Conservation (phyloP, 2,888 invertebrate species). For the Caenorhabditis uteleia region DNA sequence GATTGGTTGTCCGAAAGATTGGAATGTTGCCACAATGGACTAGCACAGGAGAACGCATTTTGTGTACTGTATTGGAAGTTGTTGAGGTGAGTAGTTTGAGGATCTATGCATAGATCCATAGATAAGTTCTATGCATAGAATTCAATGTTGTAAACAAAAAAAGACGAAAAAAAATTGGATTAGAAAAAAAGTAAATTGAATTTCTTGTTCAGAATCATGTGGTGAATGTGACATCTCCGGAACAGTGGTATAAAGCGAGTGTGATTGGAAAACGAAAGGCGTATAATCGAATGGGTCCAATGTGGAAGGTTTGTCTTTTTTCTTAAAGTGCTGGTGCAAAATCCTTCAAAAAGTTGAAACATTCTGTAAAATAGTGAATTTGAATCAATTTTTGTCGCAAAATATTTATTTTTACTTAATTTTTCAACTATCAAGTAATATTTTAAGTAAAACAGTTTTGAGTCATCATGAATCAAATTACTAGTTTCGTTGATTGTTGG, state of each 20-base stretch:
- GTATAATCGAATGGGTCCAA: conserved; percentile 68
- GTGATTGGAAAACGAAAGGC: conserved; percentile 72
- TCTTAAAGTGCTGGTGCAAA: too few species aligned
- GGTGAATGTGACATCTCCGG: conserved; percentile 51
- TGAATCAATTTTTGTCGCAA: too few species aligned
- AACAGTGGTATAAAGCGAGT: conserved; percentile 47
- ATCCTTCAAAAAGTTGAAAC: conserved; percentile 1
- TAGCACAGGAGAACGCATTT: conserved; percentile 57
- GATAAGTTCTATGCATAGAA: not conserved
- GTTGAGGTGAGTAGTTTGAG: conserved; percentile 81
- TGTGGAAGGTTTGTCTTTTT: too few species aligned
- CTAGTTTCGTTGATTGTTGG: too few species aligned
- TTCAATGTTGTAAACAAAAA: too few species aligned
- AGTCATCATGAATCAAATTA: too few species aligned
- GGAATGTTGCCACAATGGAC: conserved; percentile 81
- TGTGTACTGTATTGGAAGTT: conserved; percentile 72
- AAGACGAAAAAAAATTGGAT: too few species aligned
- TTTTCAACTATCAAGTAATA: too few species aligned
- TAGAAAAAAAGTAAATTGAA: too few species aligned
- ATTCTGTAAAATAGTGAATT: not conserved
- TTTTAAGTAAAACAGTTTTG: too few species aligned
- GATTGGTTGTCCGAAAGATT: conserved; percentile 62
- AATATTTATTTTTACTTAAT: too few species aligned
- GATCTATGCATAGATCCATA: too few species aligned
- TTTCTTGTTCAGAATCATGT: conserved; percentile 50